These are phyloP conservation scores for Phalangium opilio DNA, from an alignment of 2,888 invertebrate genomes.

Conservation along the genomic window DNA sequence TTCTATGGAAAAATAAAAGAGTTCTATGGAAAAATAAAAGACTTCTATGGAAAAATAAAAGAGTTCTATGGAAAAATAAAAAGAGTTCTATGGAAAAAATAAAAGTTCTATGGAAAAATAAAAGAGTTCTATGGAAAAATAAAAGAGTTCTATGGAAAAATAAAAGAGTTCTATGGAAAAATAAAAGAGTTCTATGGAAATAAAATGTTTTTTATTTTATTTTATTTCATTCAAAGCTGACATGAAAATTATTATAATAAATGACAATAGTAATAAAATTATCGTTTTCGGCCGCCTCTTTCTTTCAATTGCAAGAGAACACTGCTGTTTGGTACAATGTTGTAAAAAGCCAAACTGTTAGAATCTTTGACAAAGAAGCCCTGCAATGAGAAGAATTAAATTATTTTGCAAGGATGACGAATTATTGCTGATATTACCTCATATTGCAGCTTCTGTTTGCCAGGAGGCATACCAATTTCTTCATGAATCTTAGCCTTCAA, in stretches of 20 bases:
- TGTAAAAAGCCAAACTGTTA: constrained; percentile 87
- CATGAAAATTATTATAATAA: constrained; percentile 1
- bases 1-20: too few relatives aligned
- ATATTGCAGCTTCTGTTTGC: constrained; percentile 90
- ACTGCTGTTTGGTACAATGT: constrained; percentile 65
- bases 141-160: too few relatives aligned
- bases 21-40: too few relatives aligned
- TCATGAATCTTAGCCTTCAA: constrained; percentile 77
- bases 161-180: too few relatives aligned
- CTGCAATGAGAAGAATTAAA: constrained; percentile 38
- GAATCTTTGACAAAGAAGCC: constrained; percentile 97
- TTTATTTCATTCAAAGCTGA: too few relatives aligned
- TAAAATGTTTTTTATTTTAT: too few relatives aligned
- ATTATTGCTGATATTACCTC: constrained; percentile 44
- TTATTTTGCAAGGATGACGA: not conserved
- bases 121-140: too few relatives aligned
- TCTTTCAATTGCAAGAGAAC: constrained; percentile 88
- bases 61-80: too few relatives aligned
- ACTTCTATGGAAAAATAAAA: too few relatives aligned
- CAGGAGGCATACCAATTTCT: constrained; percentile 79
- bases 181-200: too few relatives aligned
- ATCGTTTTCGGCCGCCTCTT: constrained; percentile 93
- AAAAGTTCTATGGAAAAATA: too few relatives aligned
- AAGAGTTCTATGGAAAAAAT: too few relatives aligned
- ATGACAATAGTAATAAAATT: constrained; percentile 28